A percentile compares a stretch with the other conserved stretches of the same genome.
Conservation (phyloP, 2,797 vertebrate genomes). For the Falco peregrinus region DNA sequence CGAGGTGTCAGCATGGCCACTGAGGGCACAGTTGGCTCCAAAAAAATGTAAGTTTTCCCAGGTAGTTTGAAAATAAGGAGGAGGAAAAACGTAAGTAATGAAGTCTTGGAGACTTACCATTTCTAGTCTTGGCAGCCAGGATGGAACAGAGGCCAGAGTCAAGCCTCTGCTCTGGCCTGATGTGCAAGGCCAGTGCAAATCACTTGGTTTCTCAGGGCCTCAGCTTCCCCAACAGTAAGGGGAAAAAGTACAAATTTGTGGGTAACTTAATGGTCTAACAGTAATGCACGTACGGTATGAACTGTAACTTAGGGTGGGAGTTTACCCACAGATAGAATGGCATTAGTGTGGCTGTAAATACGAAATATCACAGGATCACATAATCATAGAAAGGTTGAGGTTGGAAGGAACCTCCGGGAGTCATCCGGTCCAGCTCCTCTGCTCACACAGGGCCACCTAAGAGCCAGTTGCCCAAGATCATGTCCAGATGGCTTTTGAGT, state of each 20-base stretch:
- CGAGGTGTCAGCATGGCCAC: not conserved
- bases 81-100: not conserved
- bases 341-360: not conserved
- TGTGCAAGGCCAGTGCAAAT: not conserved
- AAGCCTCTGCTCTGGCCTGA: not conserved
- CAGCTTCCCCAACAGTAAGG: not conserved
- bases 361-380: not conserved
- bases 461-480: accelerated
- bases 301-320: not conserved
- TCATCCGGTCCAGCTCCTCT: not conserved
- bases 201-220: not conserved
- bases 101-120: not conserved
- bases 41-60: not conserved
- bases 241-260: not conserved
- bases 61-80: not conserved
- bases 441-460: not conserved
- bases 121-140: not conserved
- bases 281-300: not conserved
- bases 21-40: not conserved
- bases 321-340: not conserved
- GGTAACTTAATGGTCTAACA: not conserved
- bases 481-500: not conserved
- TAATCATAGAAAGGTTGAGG: not conserved
- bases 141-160: not conserved
- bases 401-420: not conserved